Base-by-base conservation (phyloP, 1,140 invertebrate genomes). In the Nasonia longicornis region DNA sequence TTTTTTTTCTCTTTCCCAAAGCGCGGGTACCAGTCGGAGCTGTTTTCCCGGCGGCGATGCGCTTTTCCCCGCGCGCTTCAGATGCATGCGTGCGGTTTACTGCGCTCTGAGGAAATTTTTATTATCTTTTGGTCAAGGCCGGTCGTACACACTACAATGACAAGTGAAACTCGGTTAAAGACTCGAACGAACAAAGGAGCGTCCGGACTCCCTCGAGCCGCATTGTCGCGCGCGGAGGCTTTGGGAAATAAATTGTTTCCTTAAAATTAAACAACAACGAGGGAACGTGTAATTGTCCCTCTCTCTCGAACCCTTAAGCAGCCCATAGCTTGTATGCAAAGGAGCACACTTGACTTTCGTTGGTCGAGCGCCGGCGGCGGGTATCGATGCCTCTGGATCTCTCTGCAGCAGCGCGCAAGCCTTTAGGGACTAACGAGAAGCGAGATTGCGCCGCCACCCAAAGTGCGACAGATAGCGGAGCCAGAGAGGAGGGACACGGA, bases 391-490 rank as follows among this genome's bases (percentile, higher is more conserved):
- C 75, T 84, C 79, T 71, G 81, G 83, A 87, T 87, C 86, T 86
- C 82, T 48, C 79, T 74, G 81, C 64, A 67, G 64, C 10, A 26
- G 26, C 26, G 26, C 26, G 64, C 64, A 73, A 66, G 80, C 77
- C 22, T 82, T 78, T 73, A 82, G 80, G 80, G 83, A 85, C 86
- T 87, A 87, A 87, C 86, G 86, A 87, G 86, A 86, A 87, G 85
- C 83, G 85, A 87, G 86, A 87, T 86, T 86, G 84, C 80, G 77
- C 81, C 77, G 86, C 86, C 86, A 86, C 86, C 86, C 86, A 86
- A 86, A 83, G 75, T 83, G 82, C 79, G 82, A 81, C 79, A 69
- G 79, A 83, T 79, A 76, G 8, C 8, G 52, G 45, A 77, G 74
- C 31, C 31, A 80, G n/a, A 66, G 52, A 73, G 52, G 22, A 42